Evolutionary conservation across 2,797 vertebrate species (phyloP).

Genomic region (Psittacula echo): DNA sequence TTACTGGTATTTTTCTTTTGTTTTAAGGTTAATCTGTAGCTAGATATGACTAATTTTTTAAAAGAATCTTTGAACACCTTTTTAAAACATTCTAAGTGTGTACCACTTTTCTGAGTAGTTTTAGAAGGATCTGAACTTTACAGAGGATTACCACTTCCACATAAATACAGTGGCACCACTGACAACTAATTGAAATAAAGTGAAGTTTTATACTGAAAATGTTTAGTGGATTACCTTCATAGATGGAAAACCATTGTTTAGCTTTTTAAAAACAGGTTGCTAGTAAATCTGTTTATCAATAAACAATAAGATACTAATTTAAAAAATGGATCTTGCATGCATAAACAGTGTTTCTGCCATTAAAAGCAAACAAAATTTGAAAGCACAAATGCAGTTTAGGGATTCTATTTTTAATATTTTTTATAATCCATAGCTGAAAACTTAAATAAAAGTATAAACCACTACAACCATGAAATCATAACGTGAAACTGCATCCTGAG

Average conservation of each 20-base stretch:
- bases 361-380: neutral
- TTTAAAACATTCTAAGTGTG: neutral
- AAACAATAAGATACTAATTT: neutral
- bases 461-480: neutral
- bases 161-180: neutral
- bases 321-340: neutral
- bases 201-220: neutral
- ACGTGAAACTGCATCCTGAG: neutral
- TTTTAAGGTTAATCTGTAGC: neutral
- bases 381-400: neutral
- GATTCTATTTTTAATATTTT: neutral
- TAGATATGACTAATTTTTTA: neutral
- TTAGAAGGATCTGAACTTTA: neutral
- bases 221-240: neutral
- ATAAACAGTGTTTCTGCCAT: neutral
- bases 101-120: neutral
- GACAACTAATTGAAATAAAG: neutral
- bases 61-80: neutral
- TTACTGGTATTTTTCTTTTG: neutral
- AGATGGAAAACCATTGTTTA: neutral
- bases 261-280: neutral
- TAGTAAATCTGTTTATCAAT: neutral
- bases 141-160: neutral
- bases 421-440: neutral
- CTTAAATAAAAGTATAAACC: neutral